Evolutionary conservation across 2,113 vertebrate genomes (phyloP).

Genomic region (Oryctolagus cuniculus): mOryCun1.1 NC_091445.1:63918001-63918500

Average conservation of each 20-base stretch:
- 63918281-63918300: not conserved
- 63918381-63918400: not conserved
- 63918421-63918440: not conserved
- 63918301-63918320: not conserved
- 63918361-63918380: not conserved
- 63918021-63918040: not conserved
- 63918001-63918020: not conserved
- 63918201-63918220: not conserved
- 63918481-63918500: not conserved
- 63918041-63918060: not conserved
- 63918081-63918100: not conserved
- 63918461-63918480: not conserved
- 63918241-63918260: not conserved
- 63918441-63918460: not conserved
- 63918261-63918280: not conserved
- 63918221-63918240: not conserved
- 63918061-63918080: not conserved
- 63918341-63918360: not conserved
- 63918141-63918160: not conserved
- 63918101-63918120: not conserved
- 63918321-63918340: not conserved
- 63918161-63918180: not conserved
- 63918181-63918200: not conserved
- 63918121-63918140: not conserved
- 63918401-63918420: not conserved